Evolutionary conservation across 2,113 vertebrate species (phyloP), one percentile per base, ranked within the genome.

Genomic region (Ailurus styani): DNA sequence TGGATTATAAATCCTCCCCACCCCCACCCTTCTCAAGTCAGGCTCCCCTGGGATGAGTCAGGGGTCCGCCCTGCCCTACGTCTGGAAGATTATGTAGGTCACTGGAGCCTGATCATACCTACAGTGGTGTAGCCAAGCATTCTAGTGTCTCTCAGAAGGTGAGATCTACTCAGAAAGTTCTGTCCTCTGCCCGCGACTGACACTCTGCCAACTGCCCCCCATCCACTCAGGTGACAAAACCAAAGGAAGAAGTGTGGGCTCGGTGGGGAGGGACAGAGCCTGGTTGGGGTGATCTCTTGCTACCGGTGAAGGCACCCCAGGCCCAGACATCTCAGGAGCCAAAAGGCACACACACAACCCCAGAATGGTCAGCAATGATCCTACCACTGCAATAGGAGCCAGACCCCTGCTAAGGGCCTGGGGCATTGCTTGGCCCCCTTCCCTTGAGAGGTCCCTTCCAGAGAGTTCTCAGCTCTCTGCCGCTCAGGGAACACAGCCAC

Each of bases 11-110:
- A 73, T 29, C 47, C 50, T 93, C 83, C 75, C 73, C 34, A 68
- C 20, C 45, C 50, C 42, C 54, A 84, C 25, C 60, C 77, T 93
- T 78, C 60, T 47, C 37, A 54, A 90, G 50, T 66, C 54, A 89
- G 62, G 42, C 62, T 89, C 83, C 83, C 54, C 50, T 60, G 47
- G 10, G 12, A 54, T 91, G 87, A 97, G 70, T 94, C 86, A 79
- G 31, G 2, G 57, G 34, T 77, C 62, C 78, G 55, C 45, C 72
- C 20, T 57, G 29, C 14, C 60, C 4, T 0, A 12, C 2, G 8
- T 62, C 23, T 95, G 54, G 7, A 37, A 95, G 87, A 34, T 57
- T 88, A 92, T 60, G 75, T 94, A 91, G 97, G 95, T 97, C 94
- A 96, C 70, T 50, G 47, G 88, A 89, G 34, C 90, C 90, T 52